A percentile compares a stretch with the other conserved stretches of the same genome.
Evolutionary conservation across 2,113 vertebrate genomes (phyloP).

Genomic region (Chlamydotis undulata): DNA sequence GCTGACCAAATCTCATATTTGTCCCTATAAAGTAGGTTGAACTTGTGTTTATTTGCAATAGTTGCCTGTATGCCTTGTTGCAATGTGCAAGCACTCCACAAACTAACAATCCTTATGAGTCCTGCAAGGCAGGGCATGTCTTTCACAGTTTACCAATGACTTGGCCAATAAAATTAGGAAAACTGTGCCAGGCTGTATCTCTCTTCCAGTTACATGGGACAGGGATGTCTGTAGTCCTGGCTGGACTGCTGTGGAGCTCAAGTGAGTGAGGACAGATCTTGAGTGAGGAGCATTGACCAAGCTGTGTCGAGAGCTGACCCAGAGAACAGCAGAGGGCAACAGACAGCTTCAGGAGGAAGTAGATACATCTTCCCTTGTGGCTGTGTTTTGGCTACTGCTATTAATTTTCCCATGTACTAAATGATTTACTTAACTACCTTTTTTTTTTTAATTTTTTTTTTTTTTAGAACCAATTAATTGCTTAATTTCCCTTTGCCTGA

Average conservation of each 20-base stretch:
- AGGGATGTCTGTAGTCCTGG: not conserved
- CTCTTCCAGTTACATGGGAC: not conserved
- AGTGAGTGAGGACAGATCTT: not conserved
- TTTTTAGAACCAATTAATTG: conserved; percentile 45
- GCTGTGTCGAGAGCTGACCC: not conserved
- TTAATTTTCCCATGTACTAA: not conserved
- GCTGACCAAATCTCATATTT: not conserved
- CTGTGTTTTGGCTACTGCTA: not conserved
- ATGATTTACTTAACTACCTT: not conserved
- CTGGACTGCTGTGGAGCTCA: not conserved
- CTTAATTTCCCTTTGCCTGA: conserved; percentile 55
- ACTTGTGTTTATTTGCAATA: not conserved
- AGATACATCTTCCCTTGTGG: not conserved
- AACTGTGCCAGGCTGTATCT: not conserved
- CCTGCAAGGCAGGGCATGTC: not conserved
- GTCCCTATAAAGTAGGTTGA: not conserved
- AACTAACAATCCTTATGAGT: not conserved
- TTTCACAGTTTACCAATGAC: not conserved
- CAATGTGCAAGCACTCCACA: not conserved
- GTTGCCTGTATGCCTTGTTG: not conserved
- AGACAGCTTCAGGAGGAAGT: not conserved
- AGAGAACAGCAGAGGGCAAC: conserved; percentile 19
- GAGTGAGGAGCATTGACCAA: not conserved
- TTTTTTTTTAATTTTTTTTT: not conserved
- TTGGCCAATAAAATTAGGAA: not conserved